phyloP scores from a whole-genome alignment of 2,888 invertebrate genomes.

The Drosophila longiperda region DNA sequence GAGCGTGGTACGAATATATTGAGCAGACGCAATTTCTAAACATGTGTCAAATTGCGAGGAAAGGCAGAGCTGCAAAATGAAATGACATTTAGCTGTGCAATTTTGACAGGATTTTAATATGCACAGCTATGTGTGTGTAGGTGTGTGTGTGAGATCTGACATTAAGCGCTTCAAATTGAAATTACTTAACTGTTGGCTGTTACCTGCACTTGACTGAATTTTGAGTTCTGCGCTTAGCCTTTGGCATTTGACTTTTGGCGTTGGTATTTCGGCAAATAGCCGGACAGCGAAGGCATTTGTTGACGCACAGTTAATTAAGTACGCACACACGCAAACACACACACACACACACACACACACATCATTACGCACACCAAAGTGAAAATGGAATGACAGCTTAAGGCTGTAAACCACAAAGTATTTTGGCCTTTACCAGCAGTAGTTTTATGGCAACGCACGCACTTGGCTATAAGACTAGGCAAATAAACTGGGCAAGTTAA shows the following conservation, averaged over 20 bases:
- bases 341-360: background rate
- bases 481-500: constrained; percentile 67
- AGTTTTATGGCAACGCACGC: constrained; percentile 57
- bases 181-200: constrained; percentile 58
- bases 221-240: constrained; percentile 30
- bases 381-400: constrained; percentile 37
- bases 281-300: constrained; percentile 33
- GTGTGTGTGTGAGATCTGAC: constrained; percentile 29
- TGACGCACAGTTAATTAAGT: constrained; percentile 60
- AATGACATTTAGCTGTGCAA: constrained; percentile 75
- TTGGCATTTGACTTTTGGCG: constrained; percentile 13
- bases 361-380: background rate
- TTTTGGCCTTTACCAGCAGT: constrained; percentile 30
- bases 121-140: constrained; percentile 14
- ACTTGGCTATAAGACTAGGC: constrained; percentile 49
- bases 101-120: constrained; percentile 76
- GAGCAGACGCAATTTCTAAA: constrained; percentile 22
- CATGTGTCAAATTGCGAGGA: constrained; percentile 27
- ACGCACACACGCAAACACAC: constrained; percentile 17
- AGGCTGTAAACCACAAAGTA: constrained; percentile 23
- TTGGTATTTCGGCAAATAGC: constrained; percentile 9
- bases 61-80: constrained; percentile 56
- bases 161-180: constrained; percentile 61
- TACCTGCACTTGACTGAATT: constrained; percentile 45
- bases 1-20: constrained; percentile 10